Evolutionary conservation across 2,888 invertebrate genomes (phyloP).

Genomic region (Amphimallon solstitiale): DNA sequence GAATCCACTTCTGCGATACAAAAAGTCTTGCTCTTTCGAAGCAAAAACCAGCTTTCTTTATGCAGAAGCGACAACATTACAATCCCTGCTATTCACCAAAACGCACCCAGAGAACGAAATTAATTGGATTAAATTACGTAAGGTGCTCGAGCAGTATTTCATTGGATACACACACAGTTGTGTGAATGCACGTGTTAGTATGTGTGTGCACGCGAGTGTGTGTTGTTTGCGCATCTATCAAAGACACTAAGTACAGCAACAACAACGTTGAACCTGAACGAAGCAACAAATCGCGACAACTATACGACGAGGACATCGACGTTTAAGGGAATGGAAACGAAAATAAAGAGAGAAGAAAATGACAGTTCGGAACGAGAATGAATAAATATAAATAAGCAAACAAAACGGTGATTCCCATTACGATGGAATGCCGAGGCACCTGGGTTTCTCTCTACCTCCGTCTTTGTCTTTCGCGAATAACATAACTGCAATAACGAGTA

Average conservation of each 20-base stretch:
- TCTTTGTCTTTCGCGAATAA: conserved; percentile 19
- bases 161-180: background rate
- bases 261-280: background rate
- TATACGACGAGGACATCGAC: conserved; percentile 9
- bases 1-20: background rate
- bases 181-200: background rate
- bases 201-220: background rate
- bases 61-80: background rate
- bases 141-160: conserved; percentile 1
- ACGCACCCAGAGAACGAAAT: conserved; percentile 7
- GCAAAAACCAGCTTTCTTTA: background rate
- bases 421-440: conserved; percentile 32
- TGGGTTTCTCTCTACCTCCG: conserved; percentile 3
- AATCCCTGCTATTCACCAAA: background rate
- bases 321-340: conserved; percentile 17
- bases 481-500: conserved; percentile 4
- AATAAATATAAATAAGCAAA: conserved; percentile 32
- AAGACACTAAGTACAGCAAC: background rate
- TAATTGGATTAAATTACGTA: conserved; percentile 21
- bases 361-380: conserved; percentile 32
- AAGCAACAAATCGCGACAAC: conserved; percentile 12
- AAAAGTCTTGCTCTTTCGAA: conserved; percentile 1
- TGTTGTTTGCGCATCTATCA: background rate
- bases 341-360: conserved; percentile 31
- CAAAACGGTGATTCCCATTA: conserved; percentile 33